Base-by-base conservation (phyloP, 2,113 vertebrate species). In the Malurus melanocephalus region DNA sequence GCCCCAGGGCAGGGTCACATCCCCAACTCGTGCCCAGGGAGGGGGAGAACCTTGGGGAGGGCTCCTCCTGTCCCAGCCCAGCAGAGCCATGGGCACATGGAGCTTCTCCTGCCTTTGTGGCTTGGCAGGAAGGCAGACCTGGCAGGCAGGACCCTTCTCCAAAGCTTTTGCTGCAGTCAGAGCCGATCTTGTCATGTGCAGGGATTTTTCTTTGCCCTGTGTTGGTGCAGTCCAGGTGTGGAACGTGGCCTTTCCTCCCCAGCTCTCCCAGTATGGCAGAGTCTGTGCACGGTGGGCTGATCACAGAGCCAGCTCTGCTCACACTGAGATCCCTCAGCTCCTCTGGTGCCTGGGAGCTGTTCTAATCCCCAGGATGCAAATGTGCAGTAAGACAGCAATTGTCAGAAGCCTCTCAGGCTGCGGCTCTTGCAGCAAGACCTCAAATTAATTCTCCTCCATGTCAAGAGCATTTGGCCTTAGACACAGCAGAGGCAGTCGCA, bases 391-490 rank as follows among this genome's bases (percentile, higher is more conserved):
- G 49, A 61, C n/a, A 48, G 76, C 33, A 53, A 33, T 69, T 92
- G 87, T 66, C 89, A 87, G 92, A 56, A 79, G 46, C 88, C 87
- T 94, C 87, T 84, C 55, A 26, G 95, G 80, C 87, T 65, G 74
- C 11, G 71, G 38, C 71, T 87, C 42, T 43, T 85, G 32, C 33
- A 46, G 62, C 75, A 75, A 92, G 81, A 81, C 26, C 87, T 90
- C 80, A 66, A 11, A 90, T 95, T 87, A 90, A 87, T 92, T 95
- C 84, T 92, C 43, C 42, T 89, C 69, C n/a, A 16, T 69, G 92
- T 95, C 94, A 92, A 81, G 91, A 92, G 74, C n/a, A 17, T 95
- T 95, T 94, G 95, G 88, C 87, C 84, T 92, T 61, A 68, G 87
- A 86, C 21, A 8, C 77, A 76, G 33, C 55, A 40, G 80, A 90